These are phyloP conservation scores for Amblyjoppa fuscipennis DNA, from an alignment of 2,888 invertebrate genomes.

Conservation along the genomic window DNA sequence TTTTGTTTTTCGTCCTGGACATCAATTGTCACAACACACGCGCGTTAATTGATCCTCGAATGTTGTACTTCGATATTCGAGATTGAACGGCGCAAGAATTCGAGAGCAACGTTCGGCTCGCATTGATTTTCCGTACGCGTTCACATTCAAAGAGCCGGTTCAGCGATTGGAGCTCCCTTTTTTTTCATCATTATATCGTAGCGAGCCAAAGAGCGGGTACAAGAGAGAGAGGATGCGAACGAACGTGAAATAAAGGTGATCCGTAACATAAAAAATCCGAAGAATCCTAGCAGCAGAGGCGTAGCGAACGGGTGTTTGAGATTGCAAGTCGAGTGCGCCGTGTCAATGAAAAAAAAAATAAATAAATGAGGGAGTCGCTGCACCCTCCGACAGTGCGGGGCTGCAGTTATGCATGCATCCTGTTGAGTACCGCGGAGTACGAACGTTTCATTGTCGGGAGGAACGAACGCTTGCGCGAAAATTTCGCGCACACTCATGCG, in stretches of 20 bases:
- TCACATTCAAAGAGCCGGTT: background rate
- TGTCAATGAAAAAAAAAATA: background rate
- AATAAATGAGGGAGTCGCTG: conserved; percentile 7
- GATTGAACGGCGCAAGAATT: too few relatives aligned
- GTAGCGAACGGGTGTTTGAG: background rate
- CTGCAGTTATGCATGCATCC: background rate
- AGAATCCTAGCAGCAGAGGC: background rate
- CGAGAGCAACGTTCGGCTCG: too few relatives aligned
- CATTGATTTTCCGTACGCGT: too few relatives aligned
- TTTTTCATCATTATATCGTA: background rate
- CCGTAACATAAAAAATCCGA: background rate
- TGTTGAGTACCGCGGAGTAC: background rate
- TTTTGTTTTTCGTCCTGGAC: background rate
- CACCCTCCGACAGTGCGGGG: background rate
- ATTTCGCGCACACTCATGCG: background rate
- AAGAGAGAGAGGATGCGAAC: background rate
- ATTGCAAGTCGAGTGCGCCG: background rate
- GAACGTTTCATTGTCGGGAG: conserved; percentile 24
- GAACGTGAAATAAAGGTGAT: background rate
- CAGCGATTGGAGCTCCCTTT: background rate
- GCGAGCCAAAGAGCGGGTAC: background rate
- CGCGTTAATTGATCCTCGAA: background rate
- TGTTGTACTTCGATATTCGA: too few relatives aligned
- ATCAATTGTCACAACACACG: too few relatives aligned
- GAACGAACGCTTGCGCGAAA: conserved; percentile 10